Base-by-base conservation (phyloP, 1,140 invertebrate species). In the Hormaphis cornu region DNA sequence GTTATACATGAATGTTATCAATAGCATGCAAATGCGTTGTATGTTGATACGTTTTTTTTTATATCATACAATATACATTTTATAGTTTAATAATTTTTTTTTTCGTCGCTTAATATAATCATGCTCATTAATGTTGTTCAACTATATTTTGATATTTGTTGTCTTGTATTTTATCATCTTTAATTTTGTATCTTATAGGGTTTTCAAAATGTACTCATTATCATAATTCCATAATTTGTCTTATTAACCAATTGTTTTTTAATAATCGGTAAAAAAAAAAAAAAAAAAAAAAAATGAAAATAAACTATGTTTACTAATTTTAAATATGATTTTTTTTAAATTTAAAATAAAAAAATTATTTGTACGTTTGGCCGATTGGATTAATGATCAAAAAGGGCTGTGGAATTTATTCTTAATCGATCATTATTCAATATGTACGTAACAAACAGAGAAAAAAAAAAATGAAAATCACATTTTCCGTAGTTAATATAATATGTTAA, bases 361-460 rank as follows among this genome's bases (percentile, higher is more conserved):
- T n/a, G 22, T 20, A 33, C 5, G 1, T 20, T 35, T 1, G 30
- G 20, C 22, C 20, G 40, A 53, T 58, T 40, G 14, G 14, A 40
- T 58, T 40, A 58, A 40, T 30, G 40, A 63, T 44, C 40, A 46
- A 63, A 42, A 63, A 46, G 44, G 58, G 58, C 58, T 63, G 58
- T 63, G 58, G 58, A 63, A 35, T 63, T 61, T 44, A 63, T 46
- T 63, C 26, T 63, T 63, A 30, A 28, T 46, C 14, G 37, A 30
- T 44, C 37, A 28, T 63, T 63, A 14, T 44, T 44, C 42, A 44
- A 14, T 44, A 33, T 6, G 18, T 44, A 44, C 30, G 42, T 59
- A 26, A 26, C 26, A 42, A 5, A 12, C 20, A 26, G 7, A 10
- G 16, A 26, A 52, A 16, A 52, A 52, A 9, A 16, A 40, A 40